phyloP scores from a whole-genome alignment of 2,888 invertebrate species.

The Dendrolimus houi region DNA sequence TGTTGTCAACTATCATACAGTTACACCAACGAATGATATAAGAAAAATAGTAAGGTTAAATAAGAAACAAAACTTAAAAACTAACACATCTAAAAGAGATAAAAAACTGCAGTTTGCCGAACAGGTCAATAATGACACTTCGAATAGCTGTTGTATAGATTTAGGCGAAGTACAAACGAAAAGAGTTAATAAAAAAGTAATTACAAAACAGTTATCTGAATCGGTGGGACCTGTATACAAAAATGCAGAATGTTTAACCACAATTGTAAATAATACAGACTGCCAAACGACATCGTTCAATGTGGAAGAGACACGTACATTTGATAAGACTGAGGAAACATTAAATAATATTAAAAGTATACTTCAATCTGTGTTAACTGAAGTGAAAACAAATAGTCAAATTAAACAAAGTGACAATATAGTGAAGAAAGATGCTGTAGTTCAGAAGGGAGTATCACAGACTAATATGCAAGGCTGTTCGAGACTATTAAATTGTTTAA shows the following conservation, averaged over 20 bases:
- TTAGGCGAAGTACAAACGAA: slow-evolving; percentile 36
- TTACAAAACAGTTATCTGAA: slow-evolving; percentile 11
- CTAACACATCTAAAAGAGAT: slow-evolving; percentile 8
- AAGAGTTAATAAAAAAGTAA: slow-evolving; percentile 9
- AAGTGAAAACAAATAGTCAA: slow-evolving; percentile 48
- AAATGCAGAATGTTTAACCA: slow-evolving; percentile 33
- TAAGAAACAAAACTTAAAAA: slow-evolving; percentile 2
- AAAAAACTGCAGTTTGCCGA: slow-evolving; percentile 1
- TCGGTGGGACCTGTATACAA: slow-evolving; percentile 12
- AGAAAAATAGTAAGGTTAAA: slow-evolving; percentile 10
- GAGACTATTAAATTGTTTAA: slow-evolving; percentile 39
- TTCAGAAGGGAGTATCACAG: slow-evolving; percentile 46
- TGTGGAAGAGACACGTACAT: slow-evolving; percentile 14
- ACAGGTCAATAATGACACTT: slow-evolving; percentile 14
- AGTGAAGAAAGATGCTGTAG: slow-evolving; percentile 41
- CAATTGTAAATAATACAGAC: slow-evolving; percentile 24
- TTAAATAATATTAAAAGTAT: slow-evolving; percentile 58
- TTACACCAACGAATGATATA: slow-evolving; percentile 7
- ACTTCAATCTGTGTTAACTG: slow-evolving; percentile 49
- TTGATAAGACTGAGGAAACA: slow-evolving; percentile 45
- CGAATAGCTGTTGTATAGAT: slow-evolving; percentile 36
- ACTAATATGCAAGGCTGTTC: slow-evolving; percentile 34
- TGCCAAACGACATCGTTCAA: slow-evolving; percentile 31
- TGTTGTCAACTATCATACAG: slow-evolving; percentile 19
- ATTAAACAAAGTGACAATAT: slow-evolving; percentile 21